A percentile compares a stretch with the other conserved stretches of the same genome.
These are phyloP conservation scores for Miniopterus natalensis DNA, from an alignment of 2,113 vertebrate genomes.

Conservation along the genomic window DNA sequence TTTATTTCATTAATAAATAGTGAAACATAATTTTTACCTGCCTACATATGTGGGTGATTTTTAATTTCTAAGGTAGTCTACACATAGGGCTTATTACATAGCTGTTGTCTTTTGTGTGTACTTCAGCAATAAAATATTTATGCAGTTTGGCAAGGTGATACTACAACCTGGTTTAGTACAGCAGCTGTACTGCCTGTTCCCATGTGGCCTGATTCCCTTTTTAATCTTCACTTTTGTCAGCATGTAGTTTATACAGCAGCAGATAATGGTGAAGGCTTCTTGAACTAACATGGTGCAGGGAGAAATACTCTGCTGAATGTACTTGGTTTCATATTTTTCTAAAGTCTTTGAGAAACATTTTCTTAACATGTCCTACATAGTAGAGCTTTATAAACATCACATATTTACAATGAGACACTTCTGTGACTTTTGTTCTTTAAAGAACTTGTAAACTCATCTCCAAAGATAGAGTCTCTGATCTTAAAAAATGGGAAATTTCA, in stretches of 20 bases:
- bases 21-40: conserved; percentile 38
- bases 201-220: conserved; percentile 81
- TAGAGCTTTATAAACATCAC: conserved; percentile 43
- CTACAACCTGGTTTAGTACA: conserved; percentile 74
- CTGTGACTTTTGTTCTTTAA: conserved; percentile 52
- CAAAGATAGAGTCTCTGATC: neutral
- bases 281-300: conserved; percentile 58
- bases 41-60: conserved; percentile 25
- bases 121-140: conserved; percentile 87
- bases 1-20: conserved; percentile 46
- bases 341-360: conserved; percentile 63
- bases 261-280: conserved; percentile 56
- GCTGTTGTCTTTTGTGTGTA: conserved; percentile 70
- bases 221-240: conserved; percentile 72
- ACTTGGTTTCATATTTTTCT: conserved; percentile 65
- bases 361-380: conserved; percentile 27
- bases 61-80: conserved; percentile 48
- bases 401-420: conserved; percentile 55
- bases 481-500: conserved; percentile 29
- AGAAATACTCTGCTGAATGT: conserved; percentile 40
- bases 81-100: conserved; percentile 50
- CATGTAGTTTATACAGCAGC: conserved; percentile 62
- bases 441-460: conserved; percentile 41
- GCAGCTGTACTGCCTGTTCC: conserved; percentile 83
- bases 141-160: conserved; percentile 83